These are phyloP conservation scores for Steinernema khuongi DNA, from an alignment of 1,140 invertebrate species.

Conservation along the genomic window DNA sequence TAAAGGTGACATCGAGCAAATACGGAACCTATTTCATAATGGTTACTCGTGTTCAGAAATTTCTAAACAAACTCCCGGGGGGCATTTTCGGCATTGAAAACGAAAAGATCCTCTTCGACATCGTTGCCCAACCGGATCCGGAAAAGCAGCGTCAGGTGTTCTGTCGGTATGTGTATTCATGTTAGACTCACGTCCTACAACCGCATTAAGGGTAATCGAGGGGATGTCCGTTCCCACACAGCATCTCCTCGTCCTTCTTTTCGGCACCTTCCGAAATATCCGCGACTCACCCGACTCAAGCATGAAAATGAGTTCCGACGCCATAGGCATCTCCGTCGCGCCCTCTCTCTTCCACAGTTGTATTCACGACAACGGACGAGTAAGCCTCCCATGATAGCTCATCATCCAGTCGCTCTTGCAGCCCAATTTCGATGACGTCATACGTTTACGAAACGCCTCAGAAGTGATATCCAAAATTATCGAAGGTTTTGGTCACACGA, in stretches of 20 bases:
- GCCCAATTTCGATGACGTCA: constrained; percentile 86
- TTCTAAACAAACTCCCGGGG: constrained; percentile 90
- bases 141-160: constrained; percentile 82
- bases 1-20: constrained; percentile 67
- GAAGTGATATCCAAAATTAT: constrained; percentile 90
- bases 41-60: constrained; percentile 64
- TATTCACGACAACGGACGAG: constrained; percentile 73
- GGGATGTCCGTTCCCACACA: constrained; percentile 82
- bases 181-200: not conserved
- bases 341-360: constrained; percentile 97
- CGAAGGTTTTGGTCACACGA: constrained; percentile 88
- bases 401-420: constrained; percentile 64
- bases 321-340: constrained; percentile 83
- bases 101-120: constrained; percentile 81
- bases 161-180: constrained; percentile 69
- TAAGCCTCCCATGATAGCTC: constrained; percentile 23
- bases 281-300: constrained; percentile 81
- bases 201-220: constrained; percentile 72
- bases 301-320: constrained; percentile 92
- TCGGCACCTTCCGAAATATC: constrained; percentile 93
- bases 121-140: constrained; percentile 67
- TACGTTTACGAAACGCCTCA: constrained; percentile 85
- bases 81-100: constrained; percentile 85
- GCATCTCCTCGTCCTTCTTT: constrained; percentile 82
- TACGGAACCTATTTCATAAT: constrained; percentile 14